Conservation (phyloP, 2,888 invertebrate genomes). For the Cheilosia soror region DNA sequence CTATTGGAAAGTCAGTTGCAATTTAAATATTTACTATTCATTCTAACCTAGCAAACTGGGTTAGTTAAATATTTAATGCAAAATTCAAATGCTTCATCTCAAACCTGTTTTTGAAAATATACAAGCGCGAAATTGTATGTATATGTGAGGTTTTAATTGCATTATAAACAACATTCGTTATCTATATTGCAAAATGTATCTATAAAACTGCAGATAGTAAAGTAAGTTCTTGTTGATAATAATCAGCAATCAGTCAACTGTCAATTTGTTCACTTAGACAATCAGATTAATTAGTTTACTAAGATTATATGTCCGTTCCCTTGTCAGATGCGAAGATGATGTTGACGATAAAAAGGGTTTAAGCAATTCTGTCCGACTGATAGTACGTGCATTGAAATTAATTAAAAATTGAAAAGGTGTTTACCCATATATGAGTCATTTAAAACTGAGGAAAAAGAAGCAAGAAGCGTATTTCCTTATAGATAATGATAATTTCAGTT, state of each 20-base stretch:
- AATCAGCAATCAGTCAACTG: neutral
- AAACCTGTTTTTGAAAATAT: too few species aligned
- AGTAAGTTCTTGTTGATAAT: neutral
- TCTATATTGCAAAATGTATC: neutral
- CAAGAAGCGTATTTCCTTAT: too few species aligned
- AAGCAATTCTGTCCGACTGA: neutral
- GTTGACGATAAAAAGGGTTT: neutral
- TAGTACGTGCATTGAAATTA: too few species aligned
- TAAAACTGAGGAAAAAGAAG: too few species aligned
- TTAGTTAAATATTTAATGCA: neutral
- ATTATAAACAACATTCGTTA: constrained; percentile 3
- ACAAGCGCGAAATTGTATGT: too few species aligned
- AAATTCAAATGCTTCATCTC: neutral
- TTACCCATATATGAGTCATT: too few species aligned
- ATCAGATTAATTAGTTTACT: neutral
- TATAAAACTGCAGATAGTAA: neutral
- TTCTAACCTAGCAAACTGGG: neutral
- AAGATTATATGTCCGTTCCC: neutral
- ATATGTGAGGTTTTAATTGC: neutral
- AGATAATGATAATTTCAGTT: too few species aligned
- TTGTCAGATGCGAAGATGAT: neutral
- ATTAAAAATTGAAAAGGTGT: too few species aligned
- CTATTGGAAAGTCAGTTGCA: too few species aligned
- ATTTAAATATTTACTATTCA: neutral
- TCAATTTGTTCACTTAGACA: neutral